Percentiles rank a stretch among this genome's conserved stretches.
phyloP scores from a whole-genome alignment of 35 echinoderm and acorn worm genomes.

The Heliocidaris erythrogramma region DNA sequence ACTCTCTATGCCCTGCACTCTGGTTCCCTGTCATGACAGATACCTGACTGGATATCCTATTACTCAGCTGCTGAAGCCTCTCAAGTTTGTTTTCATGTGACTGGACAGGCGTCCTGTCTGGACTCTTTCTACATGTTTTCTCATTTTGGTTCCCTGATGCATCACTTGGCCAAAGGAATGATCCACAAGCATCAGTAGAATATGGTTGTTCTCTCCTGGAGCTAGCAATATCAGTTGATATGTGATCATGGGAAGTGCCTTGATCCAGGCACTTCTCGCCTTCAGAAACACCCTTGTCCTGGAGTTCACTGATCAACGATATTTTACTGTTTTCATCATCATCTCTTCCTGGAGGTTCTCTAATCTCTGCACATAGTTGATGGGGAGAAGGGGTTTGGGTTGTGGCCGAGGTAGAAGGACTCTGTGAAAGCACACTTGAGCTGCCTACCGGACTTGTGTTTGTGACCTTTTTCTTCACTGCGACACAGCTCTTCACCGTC shows the following conservation, averaged over 20 bases:
- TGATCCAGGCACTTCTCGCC: neutral
- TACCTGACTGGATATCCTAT: neutral
- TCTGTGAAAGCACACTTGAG: neutral
- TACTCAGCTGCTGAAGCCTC: neutral
- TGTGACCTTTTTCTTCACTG: neutral
- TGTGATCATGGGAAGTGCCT: neutral
- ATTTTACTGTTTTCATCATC: neutral
- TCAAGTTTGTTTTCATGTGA: neutral
- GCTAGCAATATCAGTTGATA: neutral
- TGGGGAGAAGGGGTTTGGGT: neutral
- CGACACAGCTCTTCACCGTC: neutral
- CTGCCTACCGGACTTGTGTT: neutral
- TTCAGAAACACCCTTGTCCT: neutral
- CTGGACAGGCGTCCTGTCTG: neutral
- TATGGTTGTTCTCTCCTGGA: neutral
- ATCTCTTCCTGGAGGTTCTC: neutral
- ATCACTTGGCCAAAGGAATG: neutral
- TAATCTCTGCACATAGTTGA: neutral
- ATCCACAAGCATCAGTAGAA: neutral
- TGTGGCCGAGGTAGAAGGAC: neutral
- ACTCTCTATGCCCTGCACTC: neutral
- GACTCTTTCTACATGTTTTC: neutral
- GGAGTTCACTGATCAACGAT: neutral
- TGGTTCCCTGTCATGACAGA: neutral
- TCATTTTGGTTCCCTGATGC: neutral